Percentiles rank a stretch among this genome's conserved stretches.
Conservation (phyloP, 2,113 vertebrate species). For the Thinocorus orbignyianus region DNA sequence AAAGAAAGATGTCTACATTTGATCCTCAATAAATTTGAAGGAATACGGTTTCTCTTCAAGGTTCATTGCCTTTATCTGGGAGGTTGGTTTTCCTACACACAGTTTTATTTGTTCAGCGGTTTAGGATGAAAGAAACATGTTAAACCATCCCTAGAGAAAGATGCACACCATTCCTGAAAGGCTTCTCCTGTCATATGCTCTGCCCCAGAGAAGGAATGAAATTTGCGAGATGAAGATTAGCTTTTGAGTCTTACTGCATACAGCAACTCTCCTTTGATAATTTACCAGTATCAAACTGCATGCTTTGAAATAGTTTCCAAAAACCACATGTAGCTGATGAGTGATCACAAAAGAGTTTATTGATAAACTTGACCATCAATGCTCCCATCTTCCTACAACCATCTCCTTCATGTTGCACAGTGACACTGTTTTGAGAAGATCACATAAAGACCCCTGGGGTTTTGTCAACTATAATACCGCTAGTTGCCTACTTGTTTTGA, state of each 20-base stretch:
- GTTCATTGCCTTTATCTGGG: not conserved
- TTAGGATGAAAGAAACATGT: conserved; percentile 7
- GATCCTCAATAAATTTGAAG: conserved; percentile 41
- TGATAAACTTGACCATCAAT: not conserved
- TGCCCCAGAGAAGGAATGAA: not conserved
- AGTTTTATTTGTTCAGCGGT: conserved; percentile 30
- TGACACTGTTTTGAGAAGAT: not conserved
- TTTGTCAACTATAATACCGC: not conserved
- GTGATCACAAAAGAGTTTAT: not conserved
- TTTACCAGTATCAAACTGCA: not conserved
- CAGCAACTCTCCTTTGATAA: not conserved
- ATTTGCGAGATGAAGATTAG: not conserved
- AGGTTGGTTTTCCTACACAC: not conserved
- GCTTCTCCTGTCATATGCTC: not conserved
- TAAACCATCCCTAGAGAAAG: conserved; percentile 1
- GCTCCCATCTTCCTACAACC: not conserved
- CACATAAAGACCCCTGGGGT: not conserved
- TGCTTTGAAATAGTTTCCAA: not conserved
- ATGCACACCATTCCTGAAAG: not conserved
- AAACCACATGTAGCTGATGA: not conserved
- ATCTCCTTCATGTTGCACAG: rapidly evolving
- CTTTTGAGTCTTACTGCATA: not conserved
- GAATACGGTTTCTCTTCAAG: conserved; percentile 5
- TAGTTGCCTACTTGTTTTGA: not conserved
- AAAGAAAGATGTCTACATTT: conserved; percentile 39